These are phyloP conservation scores for Zapus hudsonius DNA, from an alignment of 2,113 vertebrate genomes.

Conservation along the genomic window DNA sequence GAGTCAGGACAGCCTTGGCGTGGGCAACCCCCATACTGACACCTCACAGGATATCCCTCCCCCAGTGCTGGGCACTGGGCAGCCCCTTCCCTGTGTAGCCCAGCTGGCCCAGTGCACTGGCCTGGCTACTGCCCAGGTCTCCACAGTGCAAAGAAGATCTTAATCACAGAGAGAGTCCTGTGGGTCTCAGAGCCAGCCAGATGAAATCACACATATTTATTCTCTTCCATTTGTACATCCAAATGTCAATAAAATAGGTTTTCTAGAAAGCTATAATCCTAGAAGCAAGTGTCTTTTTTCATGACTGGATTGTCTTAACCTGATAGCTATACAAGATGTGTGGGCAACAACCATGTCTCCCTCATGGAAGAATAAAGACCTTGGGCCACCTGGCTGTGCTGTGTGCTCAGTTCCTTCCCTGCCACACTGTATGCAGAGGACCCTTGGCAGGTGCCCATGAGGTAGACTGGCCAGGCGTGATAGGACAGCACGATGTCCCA, in stretches of 20 bases:
- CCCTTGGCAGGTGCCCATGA: background rate
- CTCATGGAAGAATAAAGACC: conserved; percentile 11
- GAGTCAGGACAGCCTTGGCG: background rate
- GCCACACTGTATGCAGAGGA: background rate
- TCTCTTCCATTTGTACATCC: conserved; percentile 6
- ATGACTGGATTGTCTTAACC: fast-evolving
- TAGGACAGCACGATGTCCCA: background rate
- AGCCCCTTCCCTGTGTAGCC: background rate
- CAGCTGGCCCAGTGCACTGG: background rate
- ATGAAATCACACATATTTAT: conserved; percentile 46
- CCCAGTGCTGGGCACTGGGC: background rate
- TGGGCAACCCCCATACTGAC: background rate
- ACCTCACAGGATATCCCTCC: too few relatives aligned
- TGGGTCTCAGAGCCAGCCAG: background rate
- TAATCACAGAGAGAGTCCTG: fast-evolving
- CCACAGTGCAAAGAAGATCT: background rate
- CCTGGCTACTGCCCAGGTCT: background rate
- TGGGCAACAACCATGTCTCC: fast-evolving
- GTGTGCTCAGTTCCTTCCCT: background rate
- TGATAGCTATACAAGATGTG: fast-evolving
- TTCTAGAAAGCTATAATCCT: conserved; percentile 42
- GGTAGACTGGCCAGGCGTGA: background rate
- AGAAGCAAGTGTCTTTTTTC: background rate
- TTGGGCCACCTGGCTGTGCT: background rate
- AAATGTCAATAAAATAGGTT: conserved; percentile 46